Conservation (phyloP, 2,888 invertebrate genomes). For the Pachymerium ferrugineum region DNA sequence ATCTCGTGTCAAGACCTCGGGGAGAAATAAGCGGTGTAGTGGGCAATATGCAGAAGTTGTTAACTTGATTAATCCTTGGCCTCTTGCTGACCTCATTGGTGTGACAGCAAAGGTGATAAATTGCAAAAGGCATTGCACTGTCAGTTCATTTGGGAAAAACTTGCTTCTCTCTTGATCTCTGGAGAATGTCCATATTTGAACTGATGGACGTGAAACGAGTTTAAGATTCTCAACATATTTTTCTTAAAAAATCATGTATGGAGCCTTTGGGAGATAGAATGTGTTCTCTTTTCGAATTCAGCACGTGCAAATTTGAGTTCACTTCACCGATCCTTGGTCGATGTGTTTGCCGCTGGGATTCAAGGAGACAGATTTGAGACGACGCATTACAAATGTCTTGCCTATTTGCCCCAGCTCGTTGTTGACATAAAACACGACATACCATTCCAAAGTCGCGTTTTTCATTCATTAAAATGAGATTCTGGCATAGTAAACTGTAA, state of each 20-base stretch:
- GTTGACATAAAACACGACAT: conserved; percentile 2
- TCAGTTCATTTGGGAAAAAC: conserved; percentile 21
- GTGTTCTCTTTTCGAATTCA: conserved; percentile 14
- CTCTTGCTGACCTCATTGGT: conserved; percentile 20
- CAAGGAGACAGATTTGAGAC: conserved; percentile 22
- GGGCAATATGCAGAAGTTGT: conserved; percentile 23
- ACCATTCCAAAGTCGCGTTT: too few species aligned
- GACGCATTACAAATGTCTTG: conserved; percentile 20
- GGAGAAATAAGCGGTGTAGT: background rate
- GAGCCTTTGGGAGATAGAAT: background rate
- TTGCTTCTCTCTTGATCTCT: background rate
- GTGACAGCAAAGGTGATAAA: conserved; percentile 10
- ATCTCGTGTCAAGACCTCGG: background rate
- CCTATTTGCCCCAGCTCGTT: conserved; percentile 5
- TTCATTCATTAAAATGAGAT: too few species aligned
- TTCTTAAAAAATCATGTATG: background rate
- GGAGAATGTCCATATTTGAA: conserved; percentile 3
- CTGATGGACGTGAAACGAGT: conserved; percentile 5
- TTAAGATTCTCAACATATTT: conserved; percentile 14
- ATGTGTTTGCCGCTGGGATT: conserved; percentile 21
- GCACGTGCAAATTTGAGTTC: conserved; percentile 24
- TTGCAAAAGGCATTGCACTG: conserved; percentile 4
- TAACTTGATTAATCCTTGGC: conserved; percentile 22
- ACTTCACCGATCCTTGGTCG: conserved; percentile 19
- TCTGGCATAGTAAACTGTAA: too few species aligned